Evolutionary conservation across 2,797 vertebrate species (phyloP).

Genomic region (Platalea minor): DNA sequence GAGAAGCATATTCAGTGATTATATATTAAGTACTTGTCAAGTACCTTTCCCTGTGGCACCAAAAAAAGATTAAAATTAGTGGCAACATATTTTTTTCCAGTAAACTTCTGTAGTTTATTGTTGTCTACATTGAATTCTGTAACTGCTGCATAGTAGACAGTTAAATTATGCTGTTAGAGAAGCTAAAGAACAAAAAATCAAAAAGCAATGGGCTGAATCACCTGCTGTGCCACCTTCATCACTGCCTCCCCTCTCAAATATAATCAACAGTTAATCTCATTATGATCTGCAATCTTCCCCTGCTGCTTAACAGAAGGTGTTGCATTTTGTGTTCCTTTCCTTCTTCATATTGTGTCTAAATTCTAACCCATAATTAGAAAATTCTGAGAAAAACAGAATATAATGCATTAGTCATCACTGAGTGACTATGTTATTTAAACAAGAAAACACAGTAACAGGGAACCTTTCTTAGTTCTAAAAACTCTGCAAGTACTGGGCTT

Average conservation of each 20-base stretch:
- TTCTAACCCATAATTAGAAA: constrained; percentile 16
- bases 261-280: neutral
- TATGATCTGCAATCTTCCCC: neutral
- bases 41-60: neutral
- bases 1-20: neutral
- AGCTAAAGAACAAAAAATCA: neutral
- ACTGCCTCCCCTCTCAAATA: neutral
- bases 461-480: neutral
- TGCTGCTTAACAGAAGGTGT: constrained; percentile 7
- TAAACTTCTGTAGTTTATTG: neutral
- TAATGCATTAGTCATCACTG: neutral
- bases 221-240: neutral
- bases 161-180: neutral
- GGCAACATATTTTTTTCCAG: neutral
- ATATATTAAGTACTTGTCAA: neutral
- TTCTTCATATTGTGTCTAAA: neutral
- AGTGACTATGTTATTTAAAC: neutral
- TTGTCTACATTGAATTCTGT: neutral
- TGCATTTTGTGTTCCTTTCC: neutral
- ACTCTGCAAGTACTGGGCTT: neutral
- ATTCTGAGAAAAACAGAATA: neutral
- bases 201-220: neutral
- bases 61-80: neutral
- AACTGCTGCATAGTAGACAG: neutral
- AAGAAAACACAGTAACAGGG: neutral